A percentile compares a stretch with the other conserved stretches of the same genome.
These are phyloP conservation scores for Aphidoletes aphidimyza DNA, from an alignment of 2,888 invertebrate genomes.

Conservation along the genomic window DNA sequence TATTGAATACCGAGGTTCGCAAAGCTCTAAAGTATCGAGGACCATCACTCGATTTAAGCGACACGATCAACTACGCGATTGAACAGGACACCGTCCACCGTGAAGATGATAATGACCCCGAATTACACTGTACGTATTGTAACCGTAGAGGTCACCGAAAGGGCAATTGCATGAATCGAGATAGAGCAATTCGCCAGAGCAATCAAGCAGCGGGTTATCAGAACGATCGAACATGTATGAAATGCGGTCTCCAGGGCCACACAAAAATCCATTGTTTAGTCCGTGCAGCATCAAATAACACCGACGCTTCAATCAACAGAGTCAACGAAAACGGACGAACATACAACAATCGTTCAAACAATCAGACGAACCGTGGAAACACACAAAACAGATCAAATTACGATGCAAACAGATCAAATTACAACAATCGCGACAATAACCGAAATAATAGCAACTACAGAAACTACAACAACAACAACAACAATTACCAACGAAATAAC, in stretches of 20 bases:
- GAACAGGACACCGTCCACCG: background rate
- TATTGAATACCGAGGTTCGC: background rate
- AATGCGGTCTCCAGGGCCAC: background rate
- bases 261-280: background rate
- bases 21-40: background rate
- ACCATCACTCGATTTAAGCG: background rate
- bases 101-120: background rate
- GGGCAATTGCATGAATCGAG: background rate
- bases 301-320: background rate
- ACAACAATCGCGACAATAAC: background rate
- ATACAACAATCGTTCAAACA: background rate
- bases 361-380: background rate
- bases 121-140: background rate
- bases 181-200: background rate
- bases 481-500: background rate
- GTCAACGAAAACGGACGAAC: background rate
- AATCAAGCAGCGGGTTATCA: background rate
- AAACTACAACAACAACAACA: background rate
- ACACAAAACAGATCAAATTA: background rate
- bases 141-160: too few species aligned
- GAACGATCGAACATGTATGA: background rate
- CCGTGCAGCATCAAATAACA: background rate
- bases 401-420: too few species aligned
- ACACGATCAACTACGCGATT: background rate
- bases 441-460: background rate